phyloP scores from a whole-genome alignment of 2,888 invertebrate species.

The Drosophila pseudotalamancana region DNA sequence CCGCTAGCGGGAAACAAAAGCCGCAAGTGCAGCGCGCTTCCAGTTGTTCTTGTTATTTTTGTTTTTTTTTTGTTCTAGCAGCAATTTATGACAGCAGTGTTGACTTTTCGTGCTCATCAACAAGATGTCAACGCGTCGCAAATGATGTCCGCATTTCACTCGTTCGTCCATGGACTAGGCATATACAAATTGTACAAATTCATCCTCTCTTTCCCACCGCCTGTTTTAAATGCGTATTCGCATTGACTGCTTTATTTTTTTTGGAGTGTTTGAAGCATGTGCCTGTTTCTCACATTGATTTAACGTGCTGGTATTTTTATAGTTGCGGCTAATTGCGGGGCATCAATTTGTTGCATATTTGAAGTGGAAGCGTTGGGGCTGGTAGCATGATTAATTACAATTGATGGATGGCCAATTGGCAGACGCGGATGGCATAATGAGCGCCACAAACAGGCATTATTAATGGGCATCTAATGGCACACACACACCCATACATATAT shows the following conservation, averaged over 20 bases:
- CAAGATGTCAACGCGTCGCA: constrained; percentile 69
- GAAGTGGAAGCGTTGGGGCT: constrained; percentile 60
- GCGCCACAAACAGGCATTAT: constrained; percentile 58
- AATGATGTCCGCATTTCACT: constrained; percentile 47
- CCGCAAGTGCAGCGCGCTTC: constrained; percentile 19
- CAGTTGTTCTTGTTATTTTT: background rate
- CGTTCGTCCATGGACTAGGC: constrained; percentile 63
- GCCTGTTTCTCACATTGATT: constrained; percentile 38
- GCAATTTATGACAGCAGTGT: constrained; percentile 59
- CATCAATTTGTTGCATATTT: constrained; percentile 56
- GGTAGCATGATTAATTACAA: constrained; percentile 78
- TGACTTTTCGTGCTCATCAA: constrained; percentile 44
- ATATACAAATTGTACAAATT: constrained; percentile 25
- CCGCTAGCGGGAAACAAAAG: constrained; percentile 41
- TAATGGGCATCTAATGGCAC: constrained; percentile 58
- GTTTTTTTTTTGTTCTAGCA: constrained; percentile 2
- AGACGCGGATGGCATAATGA: constrained; percentile 59
- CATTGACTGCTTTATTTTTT: background rate
- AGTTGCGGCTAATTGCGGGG: constrained; percentile 42
- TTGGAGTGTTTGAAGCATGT: constrained; percentile 30
- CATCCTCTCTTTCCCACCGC: background rate
- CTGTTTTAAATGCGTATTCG: constrained; percentile 19
- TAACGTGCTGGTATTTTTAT: constrained; percentile 37
- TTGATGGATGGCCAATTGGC: constrained; percentile 78
- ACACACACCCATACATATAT: constrained; percentile 27